Evolutionary conservation across 2,113 vertebrate species (phyloP).

Genomic region (Corydoras maculifer): DNA sequence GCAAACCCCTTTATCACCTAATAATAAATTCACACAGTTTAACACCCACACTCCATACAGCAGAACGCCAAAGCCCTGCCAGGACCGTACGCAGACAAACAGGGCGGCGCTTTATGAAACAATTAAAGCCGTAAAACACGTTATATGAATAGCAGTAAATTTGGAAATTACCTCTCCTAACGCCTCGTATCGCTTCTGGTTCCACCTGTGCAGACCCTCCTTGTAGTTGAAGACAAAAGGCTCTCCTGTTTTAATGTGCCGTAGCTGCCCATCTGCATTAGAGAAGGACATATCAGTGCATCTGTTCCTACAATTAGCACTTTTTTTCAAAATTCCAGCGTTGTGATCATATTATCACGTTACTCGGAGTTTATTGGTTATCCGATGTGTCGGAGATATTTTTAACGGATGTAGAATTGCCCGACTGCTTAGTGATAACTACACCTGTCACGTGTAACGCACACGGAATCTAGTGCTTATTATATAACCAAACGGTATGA

Average conservation of each 20-base stretch:
- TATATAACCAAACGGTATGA: too few species aligned
- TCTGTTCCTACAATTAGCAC: too few species aligned
- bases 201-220: slow-evolving; percentile 96
- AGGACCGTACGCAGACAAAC: slow-evolving; percentile 4
- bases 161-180: slow-evolving; percentile 86
- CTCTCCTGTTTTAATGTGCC: slow-evolving; percentile 85
- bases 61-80: background rate
- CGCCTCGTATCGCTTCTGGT: slow-evolving; percentile 96
- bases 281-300: background rate
- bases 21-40: slow-evolving; percentile 29
- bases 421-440: too few species aligned
- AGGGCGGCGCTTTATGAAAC: slow-evolving; percentile 5
- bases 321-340: too few species aligned
- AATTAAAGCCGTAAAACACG: background rate
- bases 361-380: too few species aligned
- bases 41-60: slow-evolving; percentile 7
- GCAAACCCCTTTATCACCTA: slow-evolving; percentile 16
- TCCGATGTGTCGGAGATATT: too few species aligned
- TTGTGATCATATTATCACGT: too few species aligned
- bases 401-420: too few species aligned
- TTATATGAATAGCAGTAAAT: slow-evolving; percentile 3
- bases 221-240: slow-evolving; percentile 92
- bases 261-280: slow-evolving; percentile 76
- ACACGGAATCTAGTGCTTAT: too few species aligned
- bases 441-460: too few species aligned